A percentile compares a stretch with the other conserved stretches of the same genome.
phyloP scores from a whole-genome alignment of 1,140 invertebrate genomes.

The Bombus terrestris region DNA sequence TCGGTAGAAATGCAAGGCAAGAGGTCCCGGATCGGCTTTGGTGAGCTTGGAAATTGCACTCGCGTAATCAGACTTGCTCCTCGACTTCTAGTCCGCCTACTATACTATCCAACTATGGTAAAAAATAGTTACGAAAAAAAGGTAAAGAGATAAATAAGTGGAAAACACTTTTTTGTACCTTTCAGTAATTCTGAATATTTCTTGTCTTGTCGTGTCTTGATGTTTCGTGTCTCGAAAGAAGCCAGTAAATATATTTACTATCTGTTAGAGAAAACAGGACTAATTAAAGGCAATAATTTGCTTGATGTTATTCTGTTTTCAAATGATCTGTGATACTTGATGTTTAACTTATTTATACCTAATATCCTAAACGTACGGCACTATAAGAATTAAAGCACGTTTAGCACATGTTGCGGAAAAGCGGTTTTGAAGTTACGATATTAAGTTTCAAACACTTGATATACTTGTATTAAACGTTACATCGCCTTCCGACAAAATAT shows the following conservation, averaged over 20 bases:
- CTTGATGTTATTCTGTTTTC: no score
- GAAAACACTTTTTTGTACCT: background rate
- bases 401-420: no score
- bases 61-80: constrained; percentile 55
- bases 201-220: background rate
- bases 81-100: background rate
- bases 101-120: background rate
- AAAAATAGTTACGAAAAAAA: background rate
- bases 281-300: no score
- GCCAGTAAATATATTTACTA: background rate
- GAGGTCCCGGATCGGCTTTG: constrained; percentile 36
- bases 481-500: no score
- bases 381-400: no score
- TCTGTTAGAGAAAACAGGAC: background rate
- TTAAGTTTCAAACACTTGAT: no score
- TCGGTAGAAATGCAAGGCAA: constrained; percentile 59
- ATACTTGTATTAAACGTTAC: no score
- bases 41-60: constrained; percentile 40
- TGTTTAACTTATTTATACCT: no score
- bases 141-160: no score
- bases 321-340: no score
- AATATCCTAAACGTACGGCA: no score
- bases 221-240: background rate
- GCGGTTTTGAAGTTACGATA: no score
- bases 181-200: background rate